Conservation (phyloP, 1,140 invertebrate species). For the Acromyrmex charruanus region DNA sequence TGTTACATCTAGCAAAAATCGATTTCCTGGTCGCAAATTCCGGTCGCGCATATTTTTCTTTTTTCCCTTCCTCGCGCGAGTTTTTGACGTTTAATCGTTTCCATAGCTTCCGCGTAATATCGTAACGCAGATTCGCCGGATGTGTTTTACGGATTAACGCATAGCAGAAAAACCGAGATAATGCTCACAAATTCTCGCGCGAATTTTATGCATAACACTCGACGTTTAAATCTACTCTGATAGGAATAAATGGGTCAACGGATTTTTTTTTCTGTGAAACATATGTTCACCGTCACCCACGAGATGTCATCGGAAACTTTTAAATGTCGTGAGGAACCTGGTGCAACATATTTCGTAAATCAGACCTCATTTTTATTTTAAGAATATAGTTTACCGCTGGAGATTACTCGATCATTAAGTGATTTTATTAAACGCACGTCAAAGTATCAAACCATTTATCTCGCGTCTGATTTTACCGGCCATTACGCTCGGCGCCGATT, state of each 20-base stretch:
- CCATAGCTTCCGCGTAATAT: conserved; percentile 40
- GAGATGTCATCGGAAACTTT: not conserved
- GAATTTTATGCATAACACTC: conserved; percentile 51
- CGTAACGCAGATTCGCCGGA: conserved; percentile 42
- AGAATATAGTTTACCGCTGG: not conserved
- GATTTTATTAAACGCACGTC: conserved; percentile 42
- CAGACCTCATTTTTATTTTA: not conserved
- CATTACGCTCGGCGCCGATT: conserved; percentile 44
- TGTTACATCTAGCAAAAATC: conserved; percentile 50
- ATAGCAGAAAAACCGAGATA: conserved; percentile 51
- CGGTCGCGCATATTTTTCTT: conserved; percentile 36
- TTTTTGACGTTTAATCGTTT: conserved; percentile 52
- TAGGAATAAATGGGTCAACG: conserved; percentile 35
- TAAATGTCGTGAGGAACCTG: not conserved
- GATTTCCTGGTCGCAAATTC: conserved; percentile 40
- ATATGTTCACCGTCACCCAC: not conserved
- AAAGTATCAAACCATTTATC: conserved; percentile 46
- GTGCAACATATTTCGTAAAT: not conserved
- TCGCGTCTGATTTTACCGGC: conserved; percentile 43
- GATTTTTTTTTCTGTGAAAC: not conserved
- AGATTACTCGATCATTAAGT: conserved; percentile 10
- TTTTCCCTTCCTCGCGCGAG: not conserved
- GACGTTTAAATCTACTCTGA: conserved; percentile 25
- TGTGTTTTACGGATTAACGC: conserved; percentile 58
- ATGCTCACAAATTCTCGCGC: conserved; percentile 42